phyloP scores from a whole-genome alignment of 1,140 invertebrate genomes.

The Thaumetopoea pityocampa region DNA sequence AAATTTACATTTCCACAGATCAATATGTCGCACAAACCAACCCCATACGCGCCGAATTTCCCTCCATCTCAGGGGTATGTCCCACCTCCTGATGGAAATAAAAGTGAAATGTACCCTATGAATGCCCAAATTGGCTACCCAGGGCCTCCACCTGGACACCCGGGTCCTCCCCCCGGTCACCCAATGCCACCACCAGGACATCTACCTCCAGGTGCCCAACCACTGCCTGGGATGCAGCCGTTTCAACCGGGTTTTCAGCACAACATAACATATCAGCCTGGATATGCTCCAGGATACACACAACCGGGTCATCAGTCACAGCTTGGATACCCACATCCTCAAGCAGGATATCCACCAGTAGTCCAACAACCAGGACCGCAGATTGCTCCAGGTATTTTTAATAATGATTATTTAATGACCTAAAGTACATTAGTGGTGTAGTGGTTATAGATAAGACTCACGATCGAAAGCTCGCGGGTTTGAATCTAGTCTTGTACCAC shows the following conservation, averaged over 20 bases:
- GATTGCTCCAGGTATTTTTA: slow-evolving; percentile 40
- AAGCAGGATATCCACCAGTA: slow-evolving; percentile 34
- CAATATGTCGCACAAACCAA: slow-evolving; percentile 56
- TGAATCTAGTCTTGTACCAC: neutral
- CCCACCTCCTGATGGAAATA: slow-evolving; percentile 43
- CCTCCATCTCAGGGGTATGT: slow-evolving; percentile 54
- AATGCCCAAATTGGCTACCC: slow-evolving; percentile 48
- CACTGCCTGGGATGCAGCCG: slow-evolving; percentile 56
- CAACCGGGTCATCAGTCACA: slow-evolving; percentile 28
- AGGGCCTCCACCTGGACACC: slow-evolving; percentile 33
- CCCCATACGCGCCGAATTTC: slow-evolving; percentile 65
- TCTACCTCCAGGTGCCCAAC: slow-evolving; percentile 49
- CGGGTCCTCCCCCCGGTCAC: too few relatives aligned
- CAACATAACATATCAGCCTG: slow-evolving; percentile 29
- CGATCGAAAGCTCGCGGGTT: too few relatives aligned
- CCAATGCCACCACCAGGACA: slow-evolving; percentile 30
- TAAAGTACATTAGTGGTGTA: too few relatives aligned
- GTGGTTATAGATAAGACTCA: too few relatives aligned
- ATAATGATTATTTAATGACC: too few relatives aligned
- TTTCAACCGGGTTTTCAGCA: slow-evolving; percentile 55
- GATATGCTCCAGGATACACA: slow-evolving; percentile 40
- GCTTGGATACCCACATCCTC: slow-evolving; percentile 37
- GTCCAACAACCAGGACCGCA: slow-evolving; percentile 59
- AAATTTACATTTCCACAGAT: slow-evolving; percentile 24
- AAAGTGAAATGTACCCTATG: slow-evolving; percentile 49